Conservation (phyloP, 2,888 invertebrate species). For the Platycheirus rosarum region DNA sequence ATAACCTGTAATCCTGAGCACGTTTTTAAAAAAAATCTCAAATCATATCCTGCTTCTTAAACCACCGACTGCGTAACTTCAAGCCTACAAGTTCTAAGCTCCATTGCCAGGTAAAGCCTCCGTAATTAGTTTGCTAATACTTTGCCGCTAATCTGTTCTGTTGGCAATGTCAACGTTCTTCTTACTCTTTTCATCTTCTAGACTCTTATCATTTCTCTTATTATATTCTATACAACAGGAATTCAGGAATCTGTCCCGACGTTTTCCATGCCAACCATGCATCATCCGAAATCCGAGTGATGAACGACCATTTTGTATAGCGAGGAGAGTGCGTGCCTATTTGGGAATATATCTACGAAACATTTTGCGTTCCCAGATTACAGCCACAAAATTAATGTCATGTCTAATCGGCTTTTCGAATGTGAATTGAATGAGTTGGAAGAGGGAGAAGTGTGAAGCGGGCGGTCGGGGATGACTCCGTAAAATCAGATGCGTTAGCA, state of each 20-base stretch:
- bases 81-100: not conserved
- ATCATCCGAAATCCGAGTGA: constrained; percentile 32
- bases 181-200: not conserved
- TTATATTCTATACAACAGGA: constrained; percentile 4
- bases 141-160: constrained; percentile 11
- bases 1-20: no score
- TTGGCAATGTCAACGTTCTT: not conserved
- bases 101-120: not conserved
- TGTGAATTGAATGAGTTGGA: constrained; percentile 64
- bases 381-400: constrained; percentile 73
- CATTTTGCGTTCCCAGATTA: constrained; percentile 69
- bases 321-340: constrained; percentile 12
- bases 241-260: not conserved
- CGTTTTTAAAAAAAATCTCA: no score
- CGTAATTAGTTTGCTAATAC: not conserved
- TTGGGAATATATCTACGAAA: constrained; percentile 22
- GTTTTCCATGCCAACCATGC: constrained; percentile 32
- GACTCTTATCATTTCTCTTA: not conserved
- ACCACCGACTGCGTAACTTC: not conserved
- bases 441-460: not conserved
- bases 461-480: not conserved
- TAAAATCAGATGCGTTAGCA: constrained; percentile 43
- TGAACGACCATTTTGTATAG: constrained; percentile 30
- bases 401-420: constrained; percentile 73
- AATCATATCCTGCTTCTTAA: no score